Evolutionary conservation across 2,797 vertebrate species (phyloP).

Genomic region (Xenops minutus): DNA sequence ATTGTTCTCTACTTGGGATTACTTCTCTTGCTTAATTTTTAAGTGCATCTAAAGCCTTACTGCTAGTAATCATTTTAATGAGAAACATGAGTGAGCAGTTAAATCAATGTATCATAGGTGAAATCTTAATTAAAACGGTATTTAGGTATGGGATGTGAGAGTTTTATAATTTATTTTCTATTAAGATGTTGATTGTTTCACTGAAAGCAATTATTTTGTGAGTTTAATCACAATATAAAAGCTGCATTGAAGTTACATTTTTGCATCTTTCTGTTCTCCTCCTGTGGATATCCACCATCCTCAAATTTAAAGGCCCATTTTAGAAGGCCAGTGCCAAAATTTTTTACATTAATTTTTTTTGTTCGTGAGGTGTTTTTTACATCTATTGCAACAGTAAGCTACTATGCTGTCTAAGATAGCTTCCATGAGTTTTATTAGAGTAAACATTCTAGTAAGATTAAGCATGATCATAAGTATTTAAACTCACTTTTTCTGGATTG

Average conservation of each 20-base stretch:
- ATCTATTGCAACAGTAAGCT: not conserved
- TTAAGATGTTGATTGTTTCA: slow-evolving; percentile 26
- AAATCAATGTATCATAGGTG: slow-evolving; percentile 30
- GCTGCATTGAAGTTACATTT: not conserved
- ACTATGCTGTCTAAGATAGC: not conserved
- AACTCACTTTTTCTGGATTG: not conserved
- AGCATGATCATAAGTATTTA: not conserved
- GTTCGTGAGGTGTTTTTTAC: not conserved
- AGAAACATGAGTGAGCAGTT: slow-evolving; percentile 4
- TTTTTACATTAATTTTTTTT: not conserved
- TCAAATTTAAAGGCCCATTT: not conserved
- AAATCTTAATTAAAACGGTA: slow-evolving; percentile 49
- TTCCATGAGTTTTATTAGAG: not conserved
- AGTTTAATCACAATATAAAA: not conserved
- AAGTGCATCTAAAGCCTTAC: not conserved
- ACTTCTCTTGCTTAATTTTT: slow-evolving; percentile 2
- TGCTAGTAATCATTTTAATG: slow-evolving; percentile 54
- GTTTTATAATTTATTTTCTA: slow-evolving; percentile 37
- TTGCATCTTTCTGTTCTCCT: not conserved
- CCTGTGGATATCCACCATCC: not conserved
- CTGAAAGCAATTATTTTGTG: not conserved
- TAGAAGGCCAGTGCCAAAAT: not conserved
- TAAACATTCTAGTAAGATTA: not conserved
- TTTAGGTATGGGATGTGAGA: slow-evolving; percentile 26
- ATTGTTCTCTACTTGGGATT: not conserved